Evolutionary conservation across 2,888 invertebrate species (phyloP), one percentile per base, ranked within the genome.

Genomic region (Eurytoma californica): DNA sequence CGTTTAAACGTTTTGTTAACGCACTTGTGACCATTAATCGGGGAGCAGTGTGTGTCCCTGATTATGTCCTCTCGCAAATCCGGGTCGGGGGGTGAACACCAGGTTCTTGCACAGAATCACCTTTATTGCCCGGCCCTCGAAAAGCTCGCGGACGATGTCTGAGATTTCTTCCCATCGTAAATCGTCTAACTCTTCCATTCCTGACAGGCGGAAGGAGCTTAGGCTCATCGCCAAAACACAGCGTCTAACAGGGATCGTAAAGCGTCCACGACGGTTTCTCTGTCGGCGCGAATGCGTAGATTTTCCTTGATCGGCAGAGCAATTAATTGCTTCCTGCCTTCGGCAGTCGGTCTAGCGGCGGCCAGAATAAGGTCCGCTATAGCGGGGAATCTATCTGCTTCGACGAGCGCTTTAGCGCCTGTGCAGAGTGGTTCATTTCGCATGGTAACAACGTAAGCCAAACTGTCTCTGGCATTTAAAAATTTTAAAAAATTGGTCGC

Each of bases 1-100:
- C 67, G 49, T 4, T 51, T 49, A 3, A 47, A 47, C 12, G 67
- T 67, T 20, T 67, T 67, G 3, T 39, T 47, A 2, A 67, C 67
- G 14, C 67, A 18, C 12, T 70, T 70, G 13, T 39, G 28, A 3
- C 58, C 68, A n/a, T 68, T 68, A 9, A 68, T 30, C 1, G 16
- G 9, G 7, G 68, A 68, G 51, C 58, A 58, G 13, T 70, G 70
- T 1, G 16, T 39, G 9, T 55, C 28, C 13, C 2, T 13, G n/a
- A 70, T 58, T 30, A 70, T 39, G 5, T 9, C 60, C 5, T 49
- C n/a, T 12, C 70, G n/a, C 3, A 30, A 12, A n/a, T 58, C 20
- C 47, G 55, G 16, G 3, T 20, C 18, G 0, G 68, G 68, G 68
- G 0, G 24, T 53, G 2, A 24, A 4, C 1, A 51, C 51, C 3